These are phyloP conservation scores for Galeopsomyia nigrocyanea DNA, from an alignment of 2,888 invertebrate genomes.

Conservation along the genomic window DNA sequence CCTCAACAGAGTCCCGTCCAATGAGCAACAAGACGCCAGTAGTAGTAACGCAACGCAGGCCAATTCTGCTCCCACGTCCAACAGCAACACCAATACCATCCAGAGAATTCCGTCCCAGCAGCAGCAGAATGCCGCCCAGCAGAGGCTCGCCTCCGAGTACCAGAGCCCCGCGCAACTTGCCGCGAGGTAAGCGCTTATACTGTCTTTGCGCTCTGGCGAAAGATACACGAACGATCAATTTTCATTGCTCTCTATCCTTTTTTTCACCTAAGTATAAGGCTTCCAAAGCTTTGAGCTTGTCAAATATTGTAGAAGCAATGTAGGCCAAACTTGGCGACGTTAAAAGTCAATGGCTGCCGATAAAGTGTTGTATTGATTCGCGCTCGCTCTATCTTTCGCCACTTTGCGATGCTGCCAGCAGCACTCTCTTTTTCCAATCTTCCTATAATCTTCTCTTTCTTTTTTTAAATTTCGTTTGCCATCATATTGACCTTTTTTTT, in stretches of 20 bases:
- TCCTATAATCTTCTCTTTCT: constrained; percentile 11
- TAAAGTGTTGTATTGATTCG: background rate
- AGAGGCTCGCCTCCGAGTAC: constrained; percentile 63
- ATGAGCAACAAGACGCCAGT: constrained; percentile 50
- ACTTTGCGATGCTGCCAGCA: constrained; percentile 13
- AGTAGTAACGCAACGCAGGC: constrained; percentile 1
- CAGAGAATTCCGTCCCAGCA: constrained; percentile 68
- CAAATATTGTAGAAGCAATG: too few relatives aligned
- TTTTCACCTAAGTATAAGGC: too few relatives aligned
- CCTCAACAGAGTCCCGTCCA: constrained; percentile 61
- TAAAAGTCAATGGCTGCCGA: background rate
- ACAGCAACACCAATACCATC: constrained; percentile 51
- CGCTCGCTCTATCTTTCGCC: constrained; percentile 14
- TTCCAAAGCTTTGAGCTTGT: too few relatives aligned
- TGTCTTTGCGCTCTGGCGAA: constrained; percentile 57
- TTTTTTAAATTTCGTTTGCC: constrained; percentile 20
- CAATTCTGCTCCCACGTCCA: constrained; percentile 17
- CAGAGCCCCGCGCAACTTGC: constrained; percentile 63
- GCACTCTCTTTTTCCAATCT: constrained; percentile 10
- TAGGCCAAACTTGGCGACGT: background rate
- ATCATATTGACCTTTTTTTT: constrained; percentile 25
- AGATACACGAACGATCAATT: constrained; percentile 21
- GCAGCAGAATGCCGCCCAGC: constrained; percentile 53
- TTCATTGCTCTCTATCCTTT: too few relatives aligned
- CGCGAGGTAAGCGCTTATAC: constrained; percentile 68